phyloP scores from a whole-genome alignment of 2,113 vertebrate genomes.

The Odocoileus virginianus region DNA sequence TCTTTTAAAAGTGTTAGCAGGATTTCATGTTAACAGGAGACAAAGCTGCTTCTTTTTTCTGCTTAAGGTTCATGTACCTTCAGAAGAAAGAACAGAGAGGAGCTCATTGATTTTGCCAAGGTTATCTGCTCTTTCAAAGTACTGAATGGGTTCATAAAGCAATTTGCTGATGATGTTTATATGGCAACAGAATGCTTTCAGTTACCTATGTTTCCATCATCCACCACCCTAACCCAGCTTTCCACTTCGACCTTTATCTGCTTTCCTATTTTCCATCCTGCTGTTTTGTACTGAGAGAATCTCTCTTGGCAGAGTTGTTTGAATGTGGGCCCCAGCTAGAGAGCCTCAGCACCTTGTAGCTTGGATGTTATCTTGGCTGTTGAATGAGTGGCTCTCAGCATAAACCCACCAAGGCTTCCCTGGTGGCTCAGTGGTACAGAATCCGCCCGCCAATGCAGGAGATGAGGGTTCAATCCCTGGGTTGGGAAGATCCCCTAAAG shows the following conservation, averaged over 20 bases:
- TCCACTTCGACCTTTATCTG: not conserved
- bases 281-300: too few species aligned
- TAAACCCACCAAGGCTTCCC: not conserved
- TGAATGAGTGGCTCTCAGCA: not conserved
- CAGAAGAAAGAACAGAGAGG: not conserved
- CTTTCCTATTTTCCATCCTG: not conserved
- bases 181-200: not conserved
- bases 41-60: not conserved
- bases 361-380: not conserved
- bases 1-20: not conserved
- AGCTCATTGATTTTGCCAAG: not conserved
- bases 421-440: not conserved
- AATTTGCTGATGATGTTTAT: not conserved
- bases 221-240: not conserved
- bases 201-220: not conserved
- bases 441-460: rapidly evolving
- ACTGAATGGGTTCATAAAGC: not conserved
- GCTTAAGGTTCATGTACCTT: not conserved
- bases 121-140: not conserved
- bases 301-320: not conserved
- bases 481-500: not conserved
- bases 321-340: not conserved
- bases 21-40: not conserved
- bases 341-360: not conserved
- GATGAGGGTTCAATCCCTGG: not conserved